Percentiles rank a stretch among this genome's conserved stretches.
phyloP scores from a whole-genome alignment of 2,113 vertebrate species.

The Zeus faber region DNA sequence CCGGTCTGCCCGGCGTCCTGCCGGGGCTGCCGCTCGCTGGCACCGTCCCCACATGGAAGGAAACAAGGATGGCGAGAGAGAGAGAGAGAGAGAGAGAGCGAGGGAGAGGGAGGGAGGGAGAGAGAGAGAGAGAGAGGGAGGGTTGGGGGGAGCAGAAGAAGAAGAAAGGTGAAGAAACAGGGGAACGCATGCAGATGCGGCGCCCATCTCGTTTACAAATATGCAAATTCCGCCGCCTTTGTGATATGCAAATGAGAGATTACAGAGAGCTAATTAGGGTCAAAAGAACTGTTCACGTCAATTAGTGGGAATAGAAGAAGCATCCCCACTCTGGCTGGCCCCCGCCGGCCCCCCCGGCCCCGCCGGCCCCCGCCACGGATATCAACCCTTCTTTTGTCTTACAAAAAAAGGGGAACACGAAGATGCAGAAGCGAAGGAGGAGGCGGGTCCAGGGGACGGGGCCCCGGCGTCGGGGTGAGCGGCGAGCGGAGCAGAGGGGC shows the following conservation, averaged over 20 bases:
- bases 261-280: constrained; percentile 93
- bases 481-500: constrained; percentile 38
- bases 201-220: constrained; percentile 87
- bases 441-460: constrained; percentile 46
- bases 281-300: constrained; percentile 89
- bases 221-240: constrained; percentile 89
- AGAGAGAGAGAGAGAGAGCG: constrained; percentile 24
- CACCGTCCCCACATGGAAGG: constrained; percentile 65
- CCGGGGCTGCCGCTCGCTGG: constrained; percentile 73
- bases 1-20: constrained; percentile 63
- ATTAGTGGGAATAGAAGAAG: constrained; percentile 81
- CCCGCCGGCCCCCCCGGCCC: constrained; percentile 58
- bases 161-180: constrained; percentile 70
- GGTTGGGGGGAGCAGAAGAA: constrained; percentile 37
- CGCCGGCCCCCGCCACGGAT: constrained; percentile 64
- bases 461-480: constrained; percentile 32
- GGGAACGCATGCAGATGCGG: constrained; percentile 78
- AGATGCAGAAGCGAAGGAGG: constrained; percentile 64
- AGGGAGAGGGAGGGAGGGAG: constrained; percentile 26
- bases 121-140: constrained; percentile 21
- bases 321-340: constrained; percentile 54
- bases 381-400: constrained; percentile 72
- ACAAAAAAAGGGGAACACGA: constrained; percentile 70
- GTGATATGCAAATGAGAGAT: constrained; percentile 90
- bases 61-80: constrained; percentile 8